These are phyloP conservation scores for Sabatieria punctata DNA, from an alignment of 2,888 invertebrate species.

Conservation along the genomic window DNA sequence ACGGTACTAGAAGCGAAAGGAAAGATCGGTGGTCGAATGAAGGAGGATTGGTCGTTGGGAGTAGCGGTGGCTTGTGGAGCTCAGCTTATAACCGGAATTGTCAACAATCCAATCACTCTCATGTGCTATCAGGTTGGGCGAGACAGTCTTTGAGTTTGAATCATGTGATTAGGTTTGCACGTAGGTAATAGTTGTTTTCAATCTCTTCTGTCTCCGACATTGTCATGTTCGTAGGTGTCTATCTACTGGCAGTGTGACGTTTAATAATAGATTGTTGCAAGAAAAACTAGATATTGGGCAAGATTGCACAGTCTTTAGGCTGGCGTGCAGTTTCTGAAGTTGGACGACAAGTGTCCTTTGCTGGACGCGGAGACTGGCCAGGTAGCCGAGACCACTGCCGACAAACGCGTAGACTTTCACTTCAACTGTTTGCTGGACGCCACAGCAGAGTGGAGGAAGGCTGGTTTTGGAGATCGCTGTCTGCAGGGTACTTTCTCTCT, in stretches of 20 bases:
- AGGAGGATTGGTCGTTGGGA: constrained; percentile 24
- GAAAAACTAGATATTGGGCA: no score
- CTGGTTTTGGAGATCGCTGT: constrained; percentile 8
- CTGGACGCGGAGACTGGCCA: constrained; percentile 24
- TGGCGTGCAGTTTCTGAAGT: constrained; percentile 12
- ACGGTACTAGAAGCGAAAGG: constrained; percentile 36
- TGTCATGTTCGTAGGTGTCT: no score
- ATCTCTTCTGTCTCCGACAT: no score
- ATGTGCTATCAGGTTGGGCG: constrained; percentile 36
- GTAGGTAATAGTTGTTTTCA: neutral
- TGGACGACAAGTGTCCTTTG: constrained; percentile 33
- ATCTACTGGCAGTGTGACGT: no score
- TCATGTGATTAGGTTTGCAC: neutral
- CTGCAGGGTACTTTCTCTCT: no score
- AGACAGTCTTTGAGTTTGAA: neutral
- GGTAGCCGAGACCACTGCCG: constrained; percentile 24
- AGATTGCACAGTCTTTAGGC: neutral
- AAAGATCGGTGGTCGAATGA: constrained; percentile 36
- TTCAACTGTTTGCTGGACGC: constrained; percentile 35
- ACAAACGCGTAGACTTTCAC: constrained; percentile 33
- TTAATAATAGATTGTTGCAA: no score
- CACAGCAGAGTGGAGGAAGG: constrained; percentile 29
- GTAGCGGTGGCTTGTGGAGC: constrained; percentile 34
- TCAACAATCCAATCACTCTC: constrained; percentile 38
- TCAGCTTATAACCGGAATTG: constrained; percentile 36